Base-by-base conservation (phyloP, 2,113 vertebrate genomes). In the Trochalopteron elliotii region DNA sequence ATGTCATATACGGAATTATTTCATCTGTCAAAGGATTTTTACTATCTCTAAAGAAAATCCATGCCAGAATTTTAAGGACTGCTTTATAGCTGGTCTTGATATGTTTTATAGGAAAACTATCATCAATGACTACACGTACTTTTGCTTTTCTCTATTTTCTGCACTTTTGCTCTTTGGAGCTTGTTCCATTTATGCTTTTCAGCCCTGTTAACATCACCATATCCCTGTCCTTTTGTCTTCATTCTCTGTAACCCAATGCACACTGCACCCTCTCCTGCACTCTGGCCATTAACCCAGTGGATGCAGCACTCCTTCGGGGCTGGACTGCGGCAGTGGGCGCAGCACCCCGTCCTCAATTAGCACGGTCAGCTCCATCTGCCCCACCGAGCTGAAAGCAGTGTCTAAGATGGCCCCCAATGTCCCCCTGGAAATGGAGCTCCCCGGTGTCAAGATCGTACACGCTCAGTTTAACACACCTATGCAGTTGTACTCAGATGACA, bases 401-500 rank as follows among this genome's bases (percentile, higher is more conserved):
- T 92, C 98, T 96, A 98, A 90, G 98, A 97, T 98, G 97, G 98
- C 98, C 97, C 98, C 98, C 89, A 98, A 98, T 87, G 97, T 98
- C 70, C 98, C 98, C 84, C 94, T 98, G 98, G 98, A 98, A 92
- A 98, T 98, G 98, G 98, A 98, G 70, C 98, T 98, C 55, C 98
- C 98, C 0, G 98, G 98, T 83, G 98, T 98, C 97, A 98, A 98
- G 98, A 98, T 98, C 92, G 96, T 98, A 21, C 98, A 98, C 25
- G 98, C 98, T 65, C 98, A 98, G 91, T 98, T 98, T 98, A 98
- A 98, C 84, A 98, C 98, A 64, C 98, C 98, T 7, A 97, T 98
- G 98, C 98, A 98, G 91, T 87, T 98, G 94, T 98, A 98, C 93
- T 98, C 98, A 97, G 98, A 98, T 97, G 98, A 98, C 94, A 98